A percentile compares a stretch with the other conserved stretches of the same genome.
phyloP scores from a whole-genome alignment of 1,140 invertebrate genomes.

The Melitaea cinxia region DNA sequence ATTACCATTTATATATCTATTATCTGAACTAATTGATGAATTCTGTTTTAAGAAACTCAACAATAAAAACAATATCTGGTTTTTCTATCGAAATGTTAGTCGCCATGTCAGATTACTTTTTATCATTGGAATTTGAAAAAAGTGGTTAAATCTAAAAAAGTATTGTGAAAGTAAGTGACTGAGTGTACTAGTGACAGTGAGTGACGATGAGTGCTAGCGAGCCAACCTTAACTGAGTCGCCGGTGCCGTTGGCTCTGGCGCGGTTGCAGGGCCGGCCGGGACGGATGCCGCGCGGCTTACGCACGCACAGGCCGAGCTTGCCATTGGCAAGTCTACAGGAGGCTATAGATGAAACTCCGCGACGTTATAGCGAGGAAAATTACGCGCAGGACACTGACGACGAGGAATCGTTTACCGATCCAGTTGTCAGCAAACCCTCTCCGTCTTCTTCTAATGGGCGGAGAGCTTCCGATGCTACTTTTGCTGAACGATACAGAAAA shows the following conservation, averaged over 20 bases:
- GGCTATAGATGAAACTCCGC: slow-evolving; percentile 68
- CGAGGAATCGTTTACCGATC: slow-evolving; percentile 74
- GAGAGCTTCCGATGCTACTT: slow-evolving; percentile 70
- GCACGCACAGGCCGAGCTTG: slow-evolving; percentile 66
- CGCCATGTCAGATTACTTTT: slow-evolving; percentile 6
- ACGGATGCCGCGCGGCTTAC: slow-evolving; percentile 54
- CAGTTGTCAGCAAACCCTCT: slow-evolving; percentile 53
- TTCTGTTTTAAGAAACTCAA: background rate
- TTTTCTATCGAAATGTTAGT: slow-evolving; percentile 3
- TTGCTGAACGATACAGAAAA: slow-evolving; percentile 71
- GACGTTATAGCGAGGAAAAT: slow-evolving; percentile 72
- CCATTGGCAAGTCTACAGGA: slow-evolving; percentile 71
- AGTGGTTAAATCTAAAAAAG: slow-evolving; percentile 9
- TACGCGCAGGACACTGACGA: slow-evolving; percentile 71
- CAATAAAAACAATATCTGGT: background rate
- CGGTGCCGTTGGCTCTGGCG: slow-evolving; percentile 72
- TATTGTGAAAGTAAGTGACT: slow-evolving; percentile 31
- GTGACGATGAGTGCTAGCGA: slow-evolving; percentile 69
- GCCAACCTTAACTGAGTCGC: slow-evolving; percentile 71
- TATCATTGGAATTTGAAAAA: slow-evolving; percentile 23
- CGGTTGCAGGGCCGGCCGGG: slow-evolving; percentile 61
- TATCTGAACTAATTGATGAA: background rate
- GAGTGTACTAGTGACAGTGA: slow-evolving; percentile 50
- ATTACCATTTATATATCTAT: too few relatives aligned
- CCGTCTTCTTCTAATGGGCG: slow-evolving; percentile 64